Evolutionary conservation across 2,797 vertebrate species (phyloP).

Genomic region (Bovichtus variegatus): DNA sequence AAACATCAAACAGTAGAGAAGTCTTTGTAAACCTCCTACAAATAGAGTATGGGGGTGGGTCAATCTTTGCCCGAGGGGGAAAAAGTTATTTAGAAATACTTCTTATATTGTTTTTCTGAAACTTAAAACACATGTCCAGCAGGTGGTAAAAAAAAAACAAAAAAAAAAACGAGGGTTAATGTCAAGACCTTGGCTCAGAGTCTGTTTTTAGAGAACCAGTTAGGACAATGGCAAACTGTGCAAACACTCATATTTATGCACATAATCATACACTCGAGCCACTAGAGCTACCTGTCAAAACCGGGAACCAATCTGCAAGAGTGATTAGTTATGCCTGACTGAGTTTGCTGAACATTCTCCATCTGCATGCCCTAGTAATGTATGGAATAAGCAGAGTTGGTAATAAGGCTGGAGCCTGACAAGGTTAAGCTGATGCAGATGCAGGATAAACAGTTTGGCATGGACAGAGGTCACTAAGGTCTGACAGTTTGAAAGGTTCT

Average conservation of each 20-base stretch:
- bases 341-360: conserved; percentile 83
- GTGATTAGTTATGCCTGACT: conserved; percentile 88
- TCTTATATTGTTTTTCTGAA: conserved; percentile 40
- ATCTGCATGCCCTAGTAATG: conserved; percentile 84
- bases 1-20: conserved; percentile 8
- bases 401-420: conserved; percentile 75
- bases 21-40: conserved; percentile 23
- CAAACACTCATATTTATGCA: conserved; percentile 81
- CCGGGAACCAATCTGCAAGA: conserved; percentile 80
- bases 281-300: conserved; percentile 81
- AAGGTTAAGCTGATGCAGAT: conserved; percentile 83
- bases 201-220: conserved; percentile 52
- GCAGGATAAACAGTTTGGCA: conserved; percentile 77
- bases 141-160: conserved; percentile 47
- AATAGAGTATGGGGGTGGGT: neutral
- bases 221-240: conserved; percentile 77
- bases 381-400: conserved; percentile 77
- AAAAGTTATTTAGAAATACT: conserved; percentile 35
- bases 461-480: conserved; percentile 73
- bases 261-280: conserved; percentile 80
- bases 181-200: conserved; percentile 66
- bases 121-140: conserved; percentile 65
- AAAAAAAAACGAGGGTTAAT: conserved; percentile 44
- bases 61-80: neutral
- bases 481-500: conserved; percentile 64